Evolutionary conservation across 2,888 invertebrate species (phyloP).

Genomic region (Caenorhabditis sulstoni): DNA sequence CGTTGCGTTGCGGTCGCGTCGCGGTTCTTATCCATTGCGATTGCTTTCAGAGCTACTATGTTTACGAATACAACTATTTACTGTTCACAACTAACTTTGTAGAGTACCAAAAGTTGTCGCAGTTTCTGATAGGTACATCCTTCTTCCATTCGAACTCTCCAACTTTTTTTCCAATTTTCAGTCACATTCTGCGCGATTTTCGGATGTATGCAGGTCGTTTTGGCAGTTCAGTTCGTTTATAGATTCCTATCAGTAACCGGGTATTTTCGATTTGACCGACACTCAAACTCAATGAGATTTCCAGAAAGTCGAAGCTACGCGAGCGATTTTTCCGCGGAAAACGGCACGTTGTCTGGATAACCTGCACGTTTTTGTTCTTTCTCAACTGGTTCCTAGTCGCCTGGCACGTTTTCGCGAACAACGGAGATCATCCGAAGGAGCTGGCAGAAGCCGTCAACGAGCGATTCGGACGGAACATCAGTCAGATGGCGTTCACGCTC

Average conservation of each 20-base stretch:
- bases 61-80: conserved; percentile 41
- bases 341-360: conserved; percentile 27
- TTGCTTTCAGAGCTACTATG: conserved; percentile 27
- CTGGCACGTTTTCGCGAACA: conserved; percentile 6
- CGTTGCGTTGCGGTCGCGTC: not conserved
- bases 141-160: not conserved
- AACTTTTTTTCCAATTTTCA: too few species aligned
- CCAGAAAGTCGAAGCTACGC: conserved; percentile 1
- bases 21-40: not conserved
- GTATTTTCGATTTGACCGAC: not conserved
- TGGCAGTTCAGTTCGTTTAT: conserved; percentile 32
- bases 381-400: conserved; percentile 31
- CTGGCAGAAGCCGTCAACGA: conserved; percentile 6
- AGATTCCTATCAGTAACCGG: conserved; percentile 17
- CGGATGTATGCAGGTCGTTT: conserved; percentile 32
- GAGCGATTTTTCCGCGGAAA: conserved; percentile 24
- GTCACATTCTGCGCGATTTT: conserved; percentile 25
- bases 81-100: conserved; percentile 23
- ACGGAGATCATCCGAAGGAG: conserved; percentile 34
- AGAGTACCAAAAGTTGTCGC: conserved; percentile 12
- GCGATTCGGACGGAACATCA: conserved; percentile 34
- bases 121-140: conserved; percentile 25
- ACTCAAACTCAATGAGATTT: too few species aligned
- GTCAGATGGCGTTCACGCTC: conserved; percentile 32
- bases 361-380: conserved; percentile 20